These are phyloP conservation scores for Beris chalybata DNA, from an alignment of 2,888 invertebrate genomes.

Conservation along the genomic window DNA sequence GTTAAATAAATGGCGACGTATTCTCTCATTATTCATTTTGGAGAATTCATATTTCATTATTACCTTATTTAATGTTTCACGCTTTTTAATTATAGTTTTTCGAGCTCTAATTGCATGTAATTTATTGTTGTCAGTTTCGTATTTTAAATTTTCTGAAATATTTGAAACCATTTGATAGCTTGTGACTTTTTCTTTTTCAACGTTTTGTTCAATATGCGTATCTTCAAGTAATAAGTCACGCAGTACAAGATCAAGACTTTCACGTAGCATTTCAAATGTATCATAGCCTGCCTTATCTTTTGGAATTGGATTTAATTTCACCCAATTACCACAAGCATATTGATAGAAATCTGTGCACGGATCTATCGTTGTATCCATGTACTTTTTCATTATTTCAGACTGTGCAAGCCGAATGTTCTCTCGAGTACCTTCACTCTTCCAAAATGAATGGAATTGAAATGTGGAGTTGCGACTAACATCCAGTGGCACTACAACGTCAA, in stretches of 20 bases:
- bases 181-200: no score
- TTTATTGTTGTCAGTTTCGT: not conserved
- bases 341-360: constrained; percentile 85
- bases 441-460: constrained; percentile 57
- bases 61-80: not conserved
- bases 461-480: not conserved
- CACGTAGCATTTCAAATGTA: constrained; percentile 85
- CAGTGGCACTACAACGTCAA: no score
- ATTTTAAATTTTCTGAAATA: no score
- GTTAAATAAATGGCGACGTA: not conserved
- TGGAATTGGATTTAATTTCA: constrained; percentile 80
- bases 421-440: constrained; percentile 61
- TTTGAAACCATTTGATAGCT: no score
- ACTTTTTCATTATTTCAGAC: constrained; percentile 72
- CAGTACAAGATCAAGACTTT: constrained; percentile 73
- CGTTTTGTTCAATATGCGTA: no score
- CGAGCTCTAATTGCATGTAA: not conserved
- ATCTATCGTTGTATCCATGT: constrained; percentile 72
- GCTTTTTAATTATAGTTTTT: not conserved
- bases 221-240: constrained; percentile 65
- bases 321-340: constrained; percentile 87
- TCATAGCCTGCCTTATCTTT: constrained; percentile 87
- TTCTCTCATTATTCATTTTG: not conserved
- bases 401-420: constrained; percentile 64
- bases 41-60: constrained; percentile 2